Evolutionary conservation across 2,797 vertebrate genomes (phyloP), one percentile per base, ranked within the genome.

Genomic region (Cottoperca gobio): DNA sequence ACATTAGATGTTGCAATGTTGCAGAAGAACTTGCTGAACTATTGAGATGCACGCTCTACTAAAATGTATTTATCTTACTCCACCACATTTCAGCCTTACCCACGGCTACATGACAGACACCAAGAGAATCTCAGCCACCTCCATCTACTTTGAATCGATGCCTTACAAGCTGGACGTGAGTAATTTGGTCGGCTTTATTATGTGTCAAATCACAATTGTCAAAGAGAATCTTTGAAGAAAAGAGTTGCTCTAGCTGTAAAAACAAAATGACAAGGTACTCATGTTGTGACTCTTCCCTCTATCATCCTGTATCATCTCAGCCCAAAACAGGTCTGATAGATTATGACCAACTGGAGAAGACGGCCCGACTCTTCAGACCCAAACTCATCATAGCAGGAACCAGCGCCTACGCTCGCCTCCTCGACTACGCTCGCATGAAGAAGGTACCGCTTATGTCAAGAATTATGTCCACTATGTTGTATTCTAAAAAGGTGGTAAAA

Each of bases 91-190:
- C 89, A 97, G 97, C 69, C 95, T 99, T 33, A 98, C 97, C 0
- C 97, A 98, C 0, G 97, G 97, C 14, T 98, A 98, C 91, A 98
- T 97, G 97, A 95, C 96, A 0, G 96, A 97, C 11, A 73, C 92
- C 81, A 97, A 96, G 89, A 95, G 96, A 40, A 94, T 98, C 85
- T 98, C 97, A 0, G 97, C 96, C 67, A 98, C 97, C 0, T 99
- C 97, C 82, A 98, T 98, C 91, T 98, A 96, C 93, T 98, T 99
- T 9, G 97, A 98, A 85, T 98, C 97, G 0, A 97, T 98, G 97
- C 97, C 97, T 28, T 99, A 98, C 90, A 98, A 97, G 79, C 94
- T 98, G 16, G 93, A 97, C 0, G 97, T 99, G 94, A 96, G 97
- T 93, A 49, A 35, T 26, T 21, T 24, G n/a, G 7, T 40, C 31